Evolutionary conservation across 2,888 invertebrate genomes (phyloP), one percentile per base, ranked within the genome.

Genomic region (Epinotia ramella): DNA sequence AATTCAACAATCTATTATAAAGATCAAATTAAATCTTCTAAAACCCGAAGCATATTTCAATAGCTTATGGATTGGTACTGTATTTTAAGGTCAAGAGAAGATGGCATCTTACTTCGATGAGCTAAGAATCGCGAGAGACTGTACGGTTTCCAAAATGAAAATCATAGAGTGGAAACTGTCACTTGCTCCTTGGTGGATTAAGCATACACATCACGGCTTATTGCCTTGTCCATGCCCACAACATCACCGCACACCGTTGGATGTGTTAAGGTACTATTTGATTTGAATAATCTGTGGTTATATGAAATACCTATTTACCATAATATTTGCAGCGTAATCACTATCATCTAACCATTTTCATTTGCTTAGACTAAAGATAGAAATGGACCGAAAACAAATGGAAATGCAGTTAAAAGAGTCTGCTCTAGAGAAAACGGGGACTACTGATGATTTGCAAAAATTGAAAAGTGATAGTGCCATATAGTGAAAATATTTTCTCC

Each of bases 141-240:
- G 92, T 73, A 79, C 87, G 0, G 83, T 90, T 6, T 91, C 94
- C 1, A 86, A 91, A 77, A 81, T 88, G 66, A 92, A 92, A 79
- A 84, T 87, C 0, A 94, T 95, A 6, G 90, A 92, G 74, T 95
- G 95, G 95, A 95, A 95, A 80, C 84, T 94, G 33, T 82, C 84
- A 0, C 86, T 89, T 33, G 79, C 85, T 0, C 87, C 88, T 12
- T 95, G 95, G 92, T 95, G 95, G 95, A 74, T 89, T 0, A 81
- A 81, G n/a, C 85, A 80, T 62, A 77, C 73, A 2, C 85, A 86
- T 18, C 90, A 93, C 65, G 84, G 90, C 12, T 84, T 83, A 7
- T 62, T 92, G 59, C 91, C 93, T 0, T 94, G 94, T 73, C 6
- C 82, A 5, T 94, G 94, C 77, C 81, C 88, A 0, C n/a, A 62